Percentiles rank a stretch among this genome's conserved stretches.
Evolutionary conservation across 2,113 vertebrate species (phyloP).

Genomic region (Oncorhynchus gorbuscha): DNA sequence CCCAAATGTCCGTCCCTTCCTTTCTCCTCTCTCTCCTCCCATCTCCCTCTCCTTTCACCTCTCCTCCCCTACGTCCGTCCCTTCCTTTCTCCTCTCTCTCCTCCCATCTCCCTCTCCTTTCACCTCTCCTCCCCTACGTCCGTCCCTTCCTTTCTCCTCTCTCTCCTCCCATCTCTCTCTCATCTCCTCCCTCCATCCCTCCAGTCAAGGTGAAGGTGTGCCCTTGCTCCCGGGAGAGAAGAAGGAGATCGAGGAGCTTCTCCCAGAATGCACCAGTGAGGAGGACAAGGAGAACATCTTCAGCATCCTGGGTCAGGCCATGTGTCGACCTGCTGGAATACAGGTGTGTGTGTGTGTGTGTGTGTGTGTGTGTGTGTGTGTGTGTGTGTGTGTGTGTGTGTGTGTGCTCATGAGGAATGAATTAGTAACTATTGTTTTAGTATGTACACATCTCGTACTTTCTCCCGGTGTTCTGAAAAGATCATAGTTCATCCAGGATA

Average conservation of each 20-base stretch:
- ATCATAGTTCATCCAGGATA: too few species aligned
- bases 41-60: too few species aligned
- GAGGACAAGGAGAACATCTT: slow-evolving; percentile 93
- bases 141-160: background rate
- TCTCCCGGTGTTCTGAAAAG: too few species aligned
- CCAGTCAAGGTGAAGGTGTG: slow-evolving; percentile 94
- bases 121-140: too few species aligned
- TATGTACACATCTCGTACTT: too few species aligned
- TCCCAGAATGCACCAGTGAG: slow-evolving; percentile 83
- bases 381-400: slow-evolving; percentile 76
- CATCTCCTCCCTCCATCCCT: background rate
- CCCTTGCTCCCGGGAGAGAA: slow-evolving; percentile 91
- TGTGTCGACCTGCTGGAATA: slow-evolving; percentile 95
- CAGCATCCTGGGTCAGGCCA: slow-evolving; percentile 93
- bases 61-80: too few species aligned
- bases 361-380: slow-evolving; percentile 60
- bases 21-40: background rate
- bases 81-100: background rate
- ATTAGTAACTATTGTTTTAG: too few species aligned
- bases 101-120: too few species aligned
- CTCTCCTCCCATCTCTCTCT: background rate
- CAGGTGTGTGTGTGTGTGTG: slow-evolving; percentile 72
- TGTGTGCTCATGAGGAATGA: too few species aligned
- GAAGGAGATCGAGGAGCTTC: slow-evolving; percentile 89
- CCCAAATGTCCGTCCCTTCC: too few species aligned